Conservation (phyloP, 2,797 vertebrate species). For the Neosilurus hyrtlii region DNA sequence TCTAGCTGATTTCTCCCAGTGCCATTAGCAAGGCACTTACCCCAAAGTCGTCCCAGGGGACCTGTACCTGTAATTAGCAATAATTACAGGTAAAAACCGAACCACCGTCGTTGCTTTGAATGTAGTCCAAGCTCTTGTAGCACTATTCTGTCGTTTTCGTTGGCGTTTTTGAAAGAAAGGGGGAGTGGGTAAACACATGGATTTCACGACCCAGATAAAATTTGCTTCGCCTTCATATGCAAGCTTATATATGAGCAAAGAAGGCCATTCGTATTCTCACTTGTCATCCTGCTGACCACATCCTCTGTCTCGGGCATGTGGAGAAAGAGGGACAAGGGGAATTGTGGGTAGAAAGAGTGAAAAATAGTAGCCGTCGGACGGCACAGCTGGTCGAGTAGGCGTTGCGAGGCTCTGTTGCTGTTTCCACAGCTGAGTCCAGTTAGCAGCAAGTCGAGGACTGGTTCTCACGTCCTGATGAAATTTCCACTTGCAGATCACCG, state of each 20-base stretch:
- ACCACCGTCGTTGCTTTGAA: neutral
- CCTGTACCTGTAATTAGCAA: neutral
- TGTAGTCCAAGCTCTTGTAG: neutral
- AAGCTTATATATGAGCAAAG: constrained; percentile 29
- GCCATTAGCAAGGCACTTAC: constrained; percentile 32
- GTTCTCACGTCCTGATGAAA: constrained; percentile 51
- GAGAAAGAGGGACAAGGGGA: constrained; percentile 12
- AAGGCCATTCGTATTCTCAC: constrained; percentile 42
- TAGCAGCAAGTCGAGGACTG: constrained; percentile 38
- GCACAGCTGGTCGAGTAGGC: constrained; percentile 43
- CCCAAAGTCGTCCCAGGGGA: constrained; percentile 21
- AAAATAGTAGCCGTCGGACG: constrained; percentile 46
- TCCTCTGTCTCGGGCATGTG: constrained; percentile 31
- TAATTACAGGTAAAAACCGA: too few species aligned
- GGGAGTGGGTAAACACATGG: neutral
- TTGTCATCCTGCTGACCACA: constrained; percentile 53
- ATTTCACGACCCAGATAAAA: neutral
- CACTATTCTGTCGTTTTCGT: neutral
- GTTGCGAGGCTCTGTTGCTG: constrained; percentile 16
- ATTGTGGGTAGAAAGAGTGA: constrained; percentile 25
- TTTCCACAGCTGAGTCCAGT: constrained; percentile 55
- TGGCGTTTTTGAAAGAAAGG: constrained; percentile 5
- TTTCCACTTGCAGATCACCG: constrained; percentile 44
- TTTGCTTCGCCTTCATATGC: neutral
- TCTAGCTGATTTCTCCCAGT: constrained; percentile 24